phyloP scores from a whole-genome alignment of 1,140 invertebrate species.

The Microplitis mediator region DNA sequence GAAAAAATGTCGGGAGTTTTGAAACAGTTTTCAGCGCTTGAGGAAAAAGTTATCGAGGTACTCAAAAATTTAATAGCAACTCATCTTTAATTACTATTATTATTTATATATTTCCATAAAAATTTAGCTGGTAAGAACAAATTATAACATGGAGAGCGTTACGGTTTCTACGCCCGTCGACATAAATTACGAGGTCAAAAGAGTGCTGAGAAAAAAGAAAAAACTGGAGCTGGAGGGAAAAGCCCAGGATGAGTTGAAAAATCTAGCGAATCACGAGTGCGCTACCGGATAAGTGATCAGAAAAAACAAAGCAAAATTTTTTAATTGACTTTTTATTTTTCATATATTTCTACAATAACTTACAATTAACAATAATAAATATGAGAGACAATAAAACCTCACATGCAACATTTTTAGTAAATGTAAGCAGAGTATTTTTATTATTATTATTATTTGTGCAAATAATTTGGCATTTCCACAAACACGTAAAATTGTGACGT shows the following conservation, averaged over 20 bases:
- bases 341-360: too few species aligned
- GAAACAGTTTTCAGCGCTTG: slow-evolving; percentile 39
- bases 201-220: slow-evolving; percentile 30
- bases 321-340: too few species aligned
- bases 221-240: slow-evolving; percentile 1
- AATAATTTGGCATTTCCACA: too few species aligned
- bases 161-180: slow-evolving; percentile 48
- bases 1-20: slow-evolving; percentile 35
- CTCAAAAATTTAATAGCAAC: not conserved
- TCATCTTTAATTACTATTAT: not conserved
- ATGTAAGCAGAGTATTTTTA: not conserved
- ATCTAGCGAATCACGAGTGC: not conserved
- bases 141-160: slow-evolving; percentile 47
- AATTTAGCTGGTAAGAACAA: slow-evolving; percentile 47
- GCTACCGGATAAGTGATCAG: not conserved
- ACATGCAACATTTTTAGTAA: too few species aligned
- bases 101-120: not conserved
- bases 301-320: too few species aligned
- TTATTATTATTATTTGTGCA: too few species aligned
- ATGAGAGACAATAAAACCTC: too few species aligned
- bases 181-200: slow-evolving; percentile 50
- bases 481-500: not conserved
- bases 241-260: not conserved
- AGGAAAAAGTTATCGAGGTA: slow-evolving; percentile 52
- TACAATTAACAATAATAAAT: too few species aligned